These are phyloP conservation scores for Leucoma salicis DNA, from an alignment of 2,888 invertebrate species.

Conservation along the genomic window DNA sequence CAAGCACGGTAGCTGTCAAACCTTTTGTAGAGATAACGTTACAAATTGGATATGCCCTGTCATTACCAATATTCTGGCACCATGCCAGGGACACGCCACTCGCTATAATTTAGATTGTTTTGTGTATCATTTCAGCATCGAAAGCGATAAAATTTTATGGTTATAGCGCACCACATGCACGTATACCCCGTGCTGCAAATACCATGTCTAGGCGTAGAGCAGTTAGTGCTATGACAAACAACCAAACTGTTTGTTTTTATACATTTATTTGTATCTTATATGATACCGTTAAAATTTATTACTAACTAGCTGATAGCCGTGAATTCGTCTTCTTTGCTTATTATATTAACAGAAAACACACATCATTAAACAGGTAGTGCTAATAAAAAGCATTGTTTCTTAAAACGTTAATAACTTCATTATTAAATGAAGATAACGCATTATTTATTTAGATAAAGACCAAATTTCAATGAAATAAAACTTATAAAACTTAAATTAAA, in stretches of 20 bases:
- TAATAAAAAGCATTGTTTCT: too few relatives aligned
- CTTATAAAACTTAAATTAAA: too few relatives aligned
- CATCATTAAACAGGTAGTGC: too few relatives aligned
- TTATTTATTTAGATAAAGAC: too few relatives aligned
- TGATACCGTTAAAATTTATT: too few relatives aligned
- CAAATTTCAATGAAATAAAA: too few relatives aligned
- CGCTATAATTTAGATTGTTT: conserved; percentile 78
- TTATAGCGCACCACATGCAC: conserved; percentile 70
- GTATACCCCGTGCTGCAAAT: conserved; percentile 45
- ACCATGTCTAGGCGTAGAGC: conserved; percentile 52
- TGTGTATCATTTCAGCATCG: conserved; percentile 80
- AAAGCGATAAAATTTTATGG: conserved; percentile 79
- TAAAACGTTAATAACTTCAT: too few relatives aligned
- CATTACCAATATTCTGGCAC: conserved; percentile 68
- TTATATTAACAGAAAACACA: too few relatives aligned
- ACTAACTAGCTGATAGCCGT: too few relatives aligned
- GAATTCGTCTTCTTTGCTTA: too few relatives aligned
- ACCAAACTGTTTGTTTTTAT: not conserved
- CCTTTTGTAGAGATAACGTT: conserved; percentile 52
- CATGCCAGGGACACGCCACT: conserved; percentile 61
- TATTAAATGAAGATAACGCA: too few relatives aligned
- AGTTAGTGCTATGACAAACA: conserved; percentile 16
- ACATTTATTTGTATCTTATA: too few relatives aligned
- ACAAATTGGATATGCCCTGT: conserved; percentile 69
- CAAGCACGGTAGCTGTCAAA: conserved; percentile 36